These are phyloP conservation scores for Acanthopleura granulata DNA, from an alignment of 2,888 invertebrate genomes.

Conservation along the genomic window DNA sequence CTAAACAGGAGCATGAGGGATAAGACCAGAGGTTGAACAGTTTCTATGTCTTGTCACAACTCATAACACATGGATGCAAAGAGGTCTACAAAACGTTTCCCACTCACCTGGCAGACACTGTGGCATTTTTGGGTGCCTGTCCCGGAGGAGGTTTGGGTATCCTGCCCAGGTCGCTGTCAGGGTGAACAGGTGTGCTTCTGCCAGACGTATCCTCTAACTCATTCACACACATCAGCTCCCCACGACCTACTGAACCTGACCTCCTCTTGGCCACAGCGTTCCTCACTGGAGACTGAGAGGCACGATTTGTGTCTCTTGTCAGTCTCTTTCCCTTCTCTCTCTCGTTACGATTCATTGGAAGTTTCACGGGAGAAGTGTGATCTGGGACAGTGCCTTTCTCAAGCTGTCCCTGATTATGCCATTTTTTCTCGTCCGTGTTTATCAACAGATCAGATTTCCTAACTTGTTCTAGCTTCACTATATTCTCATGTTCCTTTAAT, in stretches of 20 bases:
- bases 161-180: conserved; percentile 33
- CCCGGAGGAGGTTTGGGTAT: conserved; percentile 61
- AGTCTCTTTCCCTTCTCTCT: background rate
- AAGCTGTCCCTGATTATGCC: background rate
- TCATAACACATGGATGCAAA: too few relatives aligned
- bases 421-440: background rate
- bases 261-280: background rate
- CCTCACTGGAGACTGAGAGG: background rate
- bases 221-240: background rate
- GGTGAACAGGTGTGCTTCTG: background rate
- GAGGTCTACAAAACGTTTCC: too few relatives aligned
- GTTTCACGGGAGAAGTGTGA: background rate
- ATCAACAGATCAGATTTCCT: background rate
- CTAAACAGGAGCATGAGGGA: too few relatives aligned
- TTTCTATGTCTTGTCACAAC: too few relatives aligned
- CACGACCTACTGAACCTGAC: background rate
- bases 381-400: background rate
- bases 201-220: background rate
- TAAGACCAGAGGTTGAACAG: too few relatives aligned
- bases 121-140: conserved; percentile 53
- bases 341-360: background rate
- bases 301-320: background rate
- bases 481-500: background rate
- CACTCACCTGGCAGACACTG: conserved; percentile 55
- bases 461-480: background rate